Base-by-base conservation (phyloP, 2,797 vertebrate genomes). In the Manis javanica region DNA sequence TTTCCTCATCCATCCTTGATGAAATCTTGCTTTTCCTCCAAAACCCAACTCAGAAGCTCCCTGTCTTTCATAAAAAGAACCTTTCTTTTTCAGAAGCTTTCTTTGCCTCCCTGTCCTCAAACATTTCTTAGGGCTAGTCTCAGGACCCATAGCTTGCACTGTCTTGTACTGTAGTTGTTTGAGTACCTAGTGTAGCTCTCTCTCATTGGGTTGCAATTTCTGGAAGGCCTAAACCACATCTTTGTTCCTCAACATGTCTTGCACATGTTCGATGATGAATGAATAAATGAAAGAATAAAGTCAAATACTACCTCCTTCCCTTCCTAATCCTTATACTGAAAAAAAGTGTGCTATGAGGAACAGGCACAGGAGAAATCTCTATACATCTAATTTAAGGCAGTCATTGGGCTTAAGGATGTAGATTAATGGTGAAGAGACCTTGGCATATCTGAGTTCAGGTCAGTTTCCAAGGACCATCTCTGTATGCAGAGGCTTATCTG, bases 281-380 rank as follows among this genome's bases (percentile, higher is more conserved):
- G 59, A 83, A 14, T 51, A 95, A 75, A 86, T 49, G 53, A 95
- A 97, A 93, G 77, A 94, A 94, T 61, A 89, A 78, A 93, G 63
- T 84, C 72, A 89, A 64, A 68, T 89, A 10, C 23, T 61, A 64
- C 42, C 8, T 63, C 21, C 18, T 88, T 93, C n/a, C 29, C 37
- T 81, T 93, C 53, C 34, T 86, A 74, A 78, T 92, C 34, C 37
- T 92, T 92, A 66, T 13, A 29, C 26, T 69, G 39, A 89, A 61
- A 81, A 77, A 34, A 78, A 34, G 7, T 19, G 6, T 78, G 31
- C 16, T 31, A 3, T 24, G 10, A 42, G 42, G n/a, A 34, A 29
- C 1, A 13, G n/a, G 46, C 19, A 13, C 42, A 69, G 19, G 12
- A 63, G 77, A 91, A 94, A 53, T 93, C 64, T 69, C 66, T 82